A percentile compares a stretch with the other conserved stretches of the same genome.
phyloP scores from a whole-genome alignment of 2,797 vertebrate species.

The Limnodromus scolopaceus region DNA sequence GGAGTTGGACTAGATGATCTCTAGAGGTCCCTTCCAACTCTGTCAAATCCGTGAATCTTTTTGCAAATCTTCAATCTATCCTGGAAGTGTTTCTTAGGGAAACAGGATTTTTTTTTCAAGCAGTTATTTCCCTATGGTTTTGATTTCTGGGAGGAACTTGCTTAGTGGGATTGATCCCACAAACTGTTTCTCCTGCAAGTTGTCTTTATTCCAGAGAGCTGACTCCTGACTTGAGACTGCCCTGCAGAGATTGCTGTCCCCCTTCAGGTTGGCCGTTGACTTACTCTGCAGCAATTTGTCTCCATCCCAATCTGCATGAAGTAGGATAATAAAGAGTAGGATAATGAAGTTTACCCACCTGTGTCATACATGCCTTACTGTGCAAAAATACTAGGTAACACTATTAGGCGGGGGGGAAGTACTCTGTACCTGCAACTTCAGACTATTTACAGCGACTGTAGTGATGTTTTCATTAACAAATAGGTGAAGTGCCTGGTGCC shows the following conservation, averaged over 20 bases:
- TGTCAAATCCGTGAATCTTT: too few species aligned
- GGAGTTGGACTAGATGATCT: too few species aligned
- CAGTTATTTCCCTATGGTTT: not conserved
- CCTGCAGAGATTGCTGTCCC: not conserved
- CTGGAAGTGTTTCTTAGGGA: not conserved
- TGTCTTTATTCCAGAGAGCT: not conserved
- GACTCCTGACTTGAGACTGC: not conserved
- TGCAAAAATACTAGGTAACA: not conserved
- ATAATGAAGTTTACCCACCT: conserved; percentile 58
- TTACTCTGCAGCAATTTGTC: not conserved
- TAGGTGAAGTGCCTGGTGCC: not conserved
- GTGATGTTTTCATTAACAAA: not conserved
- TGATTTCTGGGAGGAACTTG: not conserved
- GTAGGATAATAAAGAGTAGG: conserved; percentile 27
- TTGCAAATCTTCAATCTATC: not conserved
- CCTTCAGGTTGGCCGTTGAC: not conserved
- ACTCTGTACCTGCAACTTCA: not conserved
- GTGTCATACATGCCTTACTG: conserved; percentile 43
- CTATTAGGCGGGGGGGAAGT: not conserved
- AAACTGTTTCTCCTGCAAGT: not conserved
- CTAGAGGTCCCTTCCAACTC: too few species aligned
- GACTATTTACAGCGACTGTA: not conserved
- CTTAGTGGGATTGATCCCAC: not conserved
- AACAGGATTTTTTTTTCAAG: not conserved
- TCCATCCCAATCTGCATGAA: not conserved